Evolutionary conservation across 2,113 vertebrate genomes (phyloP), one percentile per base, ranked within the genome.

Genomic region (Ctenodactylus gundi): DNA sequence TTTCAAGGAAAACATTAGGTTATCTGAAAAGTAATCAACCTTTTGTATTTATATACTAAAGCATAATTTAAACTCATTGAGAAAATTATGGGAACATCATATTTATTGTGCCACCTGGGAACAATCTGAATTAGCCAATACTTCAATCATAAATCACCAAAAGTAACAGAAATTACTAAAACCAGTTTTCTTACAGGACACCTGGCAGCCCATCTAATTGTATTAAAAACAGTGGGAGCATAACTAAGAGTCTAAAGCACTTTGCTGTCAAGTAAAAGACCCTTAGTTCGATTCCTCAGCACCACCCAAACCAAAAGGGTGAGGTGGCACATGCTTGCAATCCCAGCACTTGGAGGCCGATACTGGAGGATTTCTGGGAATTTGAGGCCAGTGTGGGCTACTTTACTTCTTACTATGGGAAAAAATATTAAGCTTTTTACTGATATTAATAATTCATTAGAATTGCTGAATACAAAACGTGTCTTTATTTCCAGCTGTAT

Each of bases 401-500:
- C n/a, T n/a, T n/a, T n/a, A n/a, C n/a, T n/a, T n/a, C n/a, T 49
- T 2, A 73, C 11, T 90, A 5, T n/a, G 58, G 46, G 39, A 68
- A 88, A 95, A 31, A 97, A 39, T 29, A 85, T n/a, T 90, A 94
- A 39, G 6, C 46, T 75, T 87, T 84, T 58, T 81, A 76, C 36
- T 60, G 12, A 96, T 88, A 70, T 85, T 81, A n/a, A n/a, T n/a
- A n/a, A n/a, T n/a, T 91, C 57, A 92, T 7, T 96, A 64, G 89
- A 95, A 90, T 96, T 77, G 95, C 87, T 92, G 60, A 91, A 39
- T 90, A 95, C 77, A 57, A 62, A 87, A 92, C 90, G 97, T 97
- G 81, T 94, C 72, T 95, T 88, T 77, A 93, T 85, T 82, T 89
- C 58, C 90, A 39, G 94, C 90, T 98, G 90, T 80, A 96, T 97